Evolutionary conservation across 2,888 invertebrate species (phyloP), one percentile per base, ranked within the genome.

Genomic region (Margaritifera margaritifera): DNA sequence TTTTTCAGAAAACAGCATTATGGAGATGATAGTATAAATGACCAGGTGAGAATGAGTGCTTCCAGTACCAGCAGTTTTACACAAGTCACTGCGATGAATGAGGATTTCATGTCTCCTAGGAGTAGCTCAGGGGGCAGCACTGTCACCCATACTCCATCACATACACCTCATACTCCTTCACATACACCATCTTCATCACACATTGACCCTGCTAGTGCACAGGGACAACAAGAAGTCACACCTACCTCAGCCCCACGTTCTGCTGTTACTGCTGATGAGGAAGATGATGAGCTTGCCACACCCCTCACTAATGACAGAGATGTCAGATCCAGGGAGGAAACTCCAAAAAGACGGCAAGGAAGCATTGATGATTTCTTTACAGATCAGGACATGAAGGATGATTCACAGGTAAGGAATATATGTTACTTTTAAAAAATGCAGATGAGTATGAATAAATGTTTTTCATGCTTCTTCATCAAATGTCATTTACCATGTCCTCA

Each of bases 1-100:
- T 18, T 51, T 68, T 68, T n/a, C 70, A 77, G 77, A 61, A 74
- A 77, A 27, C 42, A 42, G 42, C 72, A 71, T 62, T 71, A 62
- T 52, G 61, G 53, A 42, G 75, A 74, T 52, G 75, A 75, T 57
- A 76, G 76, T 67, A 66, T 74, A n/a, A 61, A 72, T 8, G 78
- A 78, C 59, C 61, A 67, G 19, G 69, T 77, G 1, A 65, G 80
- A 25, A 79, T 79, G 65, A 83, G 80, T 66, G 74, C 75, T 25
- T 86, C 86, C 8, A 86, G 83, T 68, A 86, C 83, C 8, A 87
- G 86, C 68, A 86, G 86, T 63, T 87, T 88, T 60, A 88, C 88
- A 11, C 82, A 85, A 24, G 77, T 77, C 22, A 74, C 77, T n/a
- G 77, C 72, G 24, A 74, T 77, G 72, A 69, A 71, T 51, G 77